phyloP scores from a whole-genome alignment of 2,888 invertebrate genomes.

The Plagiodera versicolora region DNA sequence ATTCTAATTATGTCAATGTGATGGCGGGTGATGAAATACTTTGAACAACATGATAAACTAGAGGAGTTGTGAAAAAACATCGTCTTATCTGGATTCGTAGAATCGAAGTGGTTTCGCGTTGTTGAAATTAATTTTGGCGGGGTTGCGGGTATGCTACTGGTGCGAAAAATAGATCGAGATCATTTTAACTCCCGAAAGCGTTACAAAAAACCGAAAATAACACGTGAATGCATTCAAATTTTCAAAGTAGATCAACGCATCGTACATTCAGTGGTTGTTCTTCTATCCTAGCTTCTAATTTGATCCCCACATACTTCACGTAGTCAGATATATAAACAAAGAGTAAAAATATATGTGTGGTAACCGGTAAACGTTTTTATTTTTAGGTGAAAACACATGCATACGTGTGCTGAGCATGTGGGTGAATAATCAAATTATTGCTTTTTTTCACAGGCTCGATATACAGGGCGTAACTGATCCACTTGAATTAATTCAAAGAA shows the following conservation, averaged over 20 bases:
- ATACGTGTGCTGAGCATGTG: constrained; percentile 3
- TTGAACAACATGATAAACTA: constrained; percentile 3
- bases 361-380: constrained; percentile 22
- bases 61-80: background rate
- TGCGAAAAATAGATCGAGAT: too few relatives aligned
- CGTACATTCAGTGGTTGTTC: too few relatives aligned
- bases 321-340: background rate
- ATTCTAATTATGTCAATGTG: constrained; percentile 25
- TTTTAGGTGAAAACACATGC: constrained; percentile 30
- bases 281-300: background rate
- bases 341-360: constrained; percentile 25
- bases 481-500: background rate
- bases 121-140: background rate
- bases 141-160: too few relatives aligned
- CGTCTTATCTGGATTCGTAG: background rate
- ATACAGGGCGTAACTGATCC: too few relatives aligned
- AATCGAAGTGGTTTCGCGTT: too few relatives aligned
- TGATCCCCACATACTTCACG: background rate
- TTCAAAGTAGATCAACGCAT: too few relatives aligned
- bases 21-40: constrained; percentile 13
- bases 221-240: too few relatives aligned
- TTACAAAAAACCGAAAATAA: too few relatives aligned
- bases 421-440: constrained; percentile 14
- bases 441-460: background rate
- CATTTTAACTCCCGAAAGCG: too few relatives aligned